Base-by-base conservation (phyloP, 2,888 invertebrate genomes). In the Meteorus cinctellus region DNA sequence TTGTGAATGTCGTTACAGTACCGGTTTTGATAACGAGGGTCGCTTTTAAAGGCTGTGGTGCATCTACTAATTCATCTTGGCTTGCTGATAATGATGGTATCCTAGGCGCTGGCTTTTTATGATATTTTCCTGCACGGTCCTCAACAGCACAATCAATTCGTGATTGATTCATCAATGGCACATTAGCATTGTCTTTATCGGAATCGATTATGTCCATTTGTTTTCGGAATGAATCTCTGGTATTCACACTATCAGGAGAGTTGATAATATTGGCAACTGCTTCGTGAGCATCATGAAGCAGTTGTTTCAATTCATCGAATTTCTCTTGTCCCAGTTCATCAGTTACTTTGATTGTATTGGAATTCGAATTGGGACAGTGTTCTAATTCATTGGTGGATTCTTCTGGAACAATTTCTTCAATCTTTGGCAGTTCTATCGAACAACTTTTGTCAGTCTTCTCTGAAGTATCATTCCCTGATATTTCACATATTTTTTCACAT, bases 101-200 rank as follows among this genome's bases (percentile, higher is more conserved):
- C 77, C 85, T 88, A 0, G 92, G 92, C 1, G 92, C 92, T 29
- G 89, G 88, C 79, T 89, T 91, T 84, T 92, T 92, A 75, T 91
- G 86, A 80, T 92, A 92, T 81, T 89, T 91, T 10, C 92, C 92
- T 0, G 91, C 90, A 51, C 92, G 87, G 66, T 75, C 80, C 8
- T 83, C 81, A 55, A 72, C 77, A 3, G 81, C 78, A 31, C 78
- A 86, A 75, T 81, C 84, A 19, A 81, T 85, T 36, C 82, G 81
- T 6, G 85, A 85, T 14, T 83, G 48, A 29, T 70, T 78, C 16
- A 81, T 80, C 6, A 79, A 82, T n/a, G 78, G 65, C 72, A 19
- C 5, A 45, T 75, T 68, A 1, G 27, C 60, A 4, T 78, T 72
- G 3, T 45, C n/a, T 19, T 45, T 16, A 10, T 51, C 27, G 1